These are phyloP conservation scores for Sebastes taczanowskii DNA, from an alignment of 2,797 vertebrate species.

Conservation along the genomic window DNA sequence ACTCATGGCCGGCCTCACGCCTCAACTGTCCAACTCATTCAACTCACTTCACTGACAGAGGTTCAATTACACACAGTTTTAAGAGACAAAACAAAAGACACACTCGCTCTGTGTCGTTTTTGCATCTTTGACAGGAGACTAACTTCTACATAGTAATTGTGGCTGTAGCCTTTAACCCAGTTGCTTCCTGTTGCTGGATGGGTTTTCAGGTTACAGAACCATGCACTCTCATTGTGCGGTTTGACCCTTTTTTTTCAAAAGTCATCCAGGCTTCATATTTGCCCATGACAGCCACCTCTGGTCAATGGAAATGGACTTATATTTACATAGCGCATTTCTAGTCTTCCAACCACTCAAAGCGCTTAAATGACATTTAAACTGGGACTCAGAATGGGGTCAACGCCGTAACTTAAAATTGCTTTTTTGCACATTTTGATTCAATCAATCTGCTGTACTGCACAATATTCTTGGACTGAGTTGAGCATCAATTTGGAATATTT, in stretches of 20 bases:
- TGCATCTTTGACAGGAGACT: constrained; percentile 41
- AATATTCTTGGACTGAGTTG: neutral
- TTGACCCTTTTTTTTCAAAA: constrained; percentile 48
- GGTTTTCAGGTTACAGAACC: constrained; percentile 46
- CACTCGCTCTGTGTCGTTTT: constrained; percentile 11
- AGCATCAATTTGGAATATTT: constrained; percentile 21
- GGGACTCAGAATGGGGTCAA: constrained; percentile 15
- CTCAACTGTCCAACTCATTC: constrained; percentile 28
- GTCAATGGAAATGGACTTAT: too few species aligned
- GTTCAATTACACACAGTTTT: constrained; percentile 14
- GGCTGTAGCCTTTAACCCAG: constrained; percentile 61
- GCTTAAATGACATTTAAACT: constrained; percentile 38
- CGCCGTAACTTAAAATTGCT: constrained; percentile 28
- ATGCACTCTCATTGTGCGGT: constrained; percentile 44
- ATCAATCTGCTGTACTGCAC: neutral
- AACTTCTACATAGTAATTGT: constrained; percentile 67
- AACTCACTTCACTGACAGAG: constrained; percentile 9
- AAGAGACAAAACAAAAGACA: neutral
- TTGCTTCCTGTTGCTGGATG: constrained; percentile 54
- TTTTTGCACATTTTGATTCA: too few species aligned
- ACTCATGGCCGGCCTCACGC: constrained; percentile 27
- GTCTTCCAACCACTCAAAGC: too few species aligned
- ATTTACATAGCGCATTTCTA: too few species aligned
- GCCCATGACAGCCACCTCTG: constrained; percentile 30
- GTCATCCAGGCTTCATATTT: constrained; percentile 55